phyloP scores from a whole-genome alignment of 1,140 invertebrate genomes.

The Drosophila nigromelanica region DNA sequence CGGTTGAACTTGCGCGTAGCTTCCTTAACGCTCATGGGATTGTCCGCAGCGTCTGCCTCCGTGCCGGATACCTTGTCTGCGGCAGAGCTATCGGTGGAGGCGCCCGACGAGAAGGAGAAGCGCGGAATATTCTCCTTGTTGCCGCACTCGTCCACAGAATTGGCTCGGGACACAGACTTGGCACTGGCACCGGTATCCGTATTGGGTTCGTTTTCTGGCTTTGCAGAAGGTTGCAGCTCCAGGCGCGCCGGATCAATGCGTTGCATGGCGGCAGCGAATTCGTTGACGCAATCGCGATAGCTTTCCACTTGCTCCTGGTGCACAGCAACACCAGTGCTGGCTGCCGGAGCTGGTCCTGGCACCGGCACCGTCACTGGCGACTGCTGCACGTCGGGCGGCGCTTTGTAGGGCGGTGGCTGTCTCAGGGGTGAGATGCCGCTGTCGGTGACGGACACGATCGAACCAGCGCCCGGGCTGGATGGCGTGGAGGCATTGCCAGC shows the following conservation, averaged over 20 bases:
- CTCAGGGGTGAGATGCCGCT: slow-evolving; percentile 57
- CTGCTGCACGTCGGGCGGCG: slow-evolving; percentile 86
- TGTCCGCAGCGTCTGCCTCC: slow-evolving; percentile 69
- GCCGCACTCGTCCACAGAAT: slow-evolving; percentile 64
- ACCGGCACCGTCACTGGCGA: slow-evolving; percentile 22
- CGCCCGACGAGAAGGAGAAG: slow-evolving; percentile 76
- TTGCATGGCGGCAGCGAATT: slow-evolving; percentile 66
- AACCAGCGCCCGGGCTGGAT: slow-evolving; percentile 62
- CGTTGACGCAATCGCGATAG: slow-evolving; percentile 76
- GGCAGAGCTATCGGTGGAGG: slow-evolving; percentile 61
- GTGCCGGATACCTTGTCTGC: slow-evolving; percentile 47
- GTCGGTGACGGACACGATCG: slow-evolving; percentile 63
- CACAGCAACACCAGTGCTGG: slow-evolving; percentile 28
- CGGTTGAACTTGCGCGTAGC: slow-evolving; percentile 96
- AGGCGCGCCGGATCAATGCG: slow-evolving; percentile 58
- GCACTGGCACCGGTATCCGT: slow-evolving; percentile 4
- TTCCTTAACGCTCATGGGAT: slow-evolving; percentile 94
- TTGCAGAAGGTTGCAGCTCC: slow-evolving; percentile 25
- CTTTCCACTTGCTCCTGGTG: slow-evolving; percentile 60
- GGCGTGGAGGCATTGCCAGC: slow-evolving; percentile 66
- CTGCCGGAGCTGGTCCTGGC: slow-evolving; percentile 4
- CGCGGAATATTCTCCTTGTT: slow-evolving; percentile 80
- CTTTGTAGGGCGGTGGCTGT: slow-evolving; percentile 88
- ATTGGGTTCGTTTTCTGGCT: slow-evolving; percentile 11
- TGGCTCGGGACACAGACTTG: slow-evolving; percentile 50